These are phyloP conservation scores for Premnoplex brunnescens DNA, from an alignment of 2,797 vertebrate species.

Conservation along the genomic window DNA sequence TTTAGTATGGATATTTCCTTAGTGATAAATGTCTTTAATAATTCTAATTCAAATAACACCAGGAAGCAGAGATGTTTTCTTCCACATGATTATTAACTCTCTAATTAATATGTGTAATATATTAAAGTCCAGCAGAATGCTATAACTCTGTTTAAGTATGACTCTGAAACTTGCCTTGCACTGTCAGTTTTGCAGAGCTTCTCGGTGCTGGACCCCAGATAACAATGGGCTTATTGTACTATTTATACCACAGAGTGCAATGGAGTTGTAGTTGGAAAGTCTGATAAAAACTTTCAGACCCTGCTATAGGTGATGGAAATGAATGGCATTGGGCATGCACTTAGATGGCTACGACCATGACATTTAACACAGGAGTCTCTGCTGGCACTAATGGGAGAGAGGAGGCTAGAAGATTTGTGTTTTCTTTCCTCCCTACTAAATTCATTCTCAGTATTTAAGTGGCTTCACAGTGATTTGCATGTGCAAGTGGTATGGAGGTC, in stretches of 20 bases:
- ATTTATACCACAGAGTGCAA: background rate
- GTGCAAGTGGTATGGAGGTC: background rate
- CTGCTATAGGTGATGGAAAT: background rate
- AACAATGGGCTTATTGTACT: background rate
- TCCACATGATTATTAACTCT: background rate
- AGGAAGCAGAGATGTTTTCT: background rate
- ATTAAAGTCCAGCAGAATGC: background rate
- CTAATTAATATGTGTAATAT: background rate
- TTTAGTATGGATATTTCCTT: background rate
- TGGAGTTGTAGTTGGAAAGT: background rate
- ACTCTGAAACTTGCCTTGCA: background rate
- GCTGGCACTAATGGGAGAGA: background rate
- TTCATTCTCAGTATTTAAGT: background rate
- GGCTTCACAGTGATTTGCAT: background rate
- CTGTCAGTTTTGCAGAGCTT: background rate
- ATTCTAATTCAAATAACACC: background rate
- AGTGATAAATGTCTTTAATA: background rate
- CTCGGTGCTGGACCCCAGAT: background rate
- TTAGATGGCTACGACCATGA: rapidly evolving
- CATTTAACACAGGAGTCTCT: background rate
- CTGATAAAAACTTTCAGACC: background rate
- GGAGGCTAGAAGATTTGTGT: background rate
- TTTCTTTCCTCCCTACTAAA: background rate
- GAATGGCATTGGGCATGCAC: background rate
- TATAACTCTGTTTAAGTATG: background rate